Evolutionary conservation across 2,113 vertebrate genomes (phyloP).

Genomic region (Sarotherodon lohbergeri): DNA sequence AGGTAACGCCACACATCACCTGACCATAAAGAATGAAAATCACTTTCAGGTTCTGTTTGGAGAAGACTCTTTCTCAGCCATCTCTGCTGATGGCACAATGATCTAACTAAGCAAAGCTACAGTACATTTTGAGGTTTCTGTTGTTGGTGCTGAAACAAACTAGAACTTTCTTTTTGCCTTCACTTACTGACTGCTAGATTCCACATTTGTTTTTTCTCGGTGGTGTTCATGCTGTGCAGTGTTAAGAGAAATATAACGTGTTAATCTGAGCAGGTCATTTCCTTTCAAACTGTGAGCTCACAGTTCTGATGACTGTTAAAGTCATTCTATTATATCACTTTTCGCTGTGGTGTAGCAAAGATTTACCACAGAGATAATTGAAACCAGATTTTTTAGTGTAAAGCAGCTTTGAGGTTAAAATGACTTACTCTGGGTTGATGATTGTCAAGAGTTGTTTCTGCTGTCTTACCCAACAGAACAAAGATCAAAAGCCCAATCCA

Average conservation of each 20-base stretch:
- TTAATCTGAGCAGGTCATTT: background rate
- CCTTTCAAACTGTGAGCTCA: background rate
- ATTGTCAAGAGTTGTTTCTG: background rate
- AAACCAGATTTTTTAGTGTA: background rate
- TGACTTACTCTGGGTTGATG: too few species aligned
- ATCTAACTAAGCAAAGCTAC: background rate
- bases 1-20: background rate
- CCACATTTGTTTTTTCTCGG: background rate
- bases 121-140: background rate
- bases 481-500: too few species aligned
- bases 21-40: background rate
- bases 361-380: too few species aligned
- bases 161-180: too few species aligned
- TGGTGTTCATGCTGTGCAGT: background rate
- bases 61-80: background rate
- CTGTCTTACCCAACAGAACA: too few species aligned
- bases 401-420: too few species aligned
- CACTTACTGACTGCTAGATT: background rate
- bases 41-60: background rate
- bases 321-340: background rate
- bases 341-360: background rate
- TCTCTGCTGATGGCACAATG: background rate
- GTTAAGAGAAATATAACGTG: too few species aligned
- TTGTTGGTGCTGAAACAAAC: background rate
- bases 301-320: background rate